Percentiles rank a stretch among this genome's conserved stretches.
Evolutionary conservation across 2,797 vertebrate genomes (phyloP).

Genomic region (Propithecus deckenii): DNA sequence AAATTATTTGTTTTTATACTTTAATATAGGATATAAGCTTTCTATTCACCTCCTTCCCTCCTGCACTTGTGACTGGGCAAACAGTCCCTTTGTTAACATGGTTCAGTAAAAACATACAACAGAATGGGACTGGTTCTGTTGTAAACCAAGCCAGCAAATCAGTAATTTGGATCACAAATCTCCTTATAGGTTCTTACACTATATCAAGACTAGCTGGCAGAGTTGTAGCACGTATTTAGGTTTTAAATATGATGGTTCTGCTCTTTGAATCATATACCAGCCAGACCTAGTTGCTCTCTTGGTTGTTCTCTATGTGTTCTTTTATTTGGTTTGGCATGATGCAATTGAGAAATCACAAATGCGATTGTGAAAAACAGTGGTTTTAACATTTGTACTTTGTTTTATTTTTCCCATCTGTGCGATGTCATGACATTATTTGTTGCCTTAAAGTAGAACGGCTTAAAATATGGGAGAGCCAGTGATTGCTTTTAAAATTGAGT

Average conservation of each 20-base stretch:
- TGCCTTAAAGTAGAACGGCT: slow-evolving; percentile 67
- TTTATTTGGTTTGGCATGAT: slow-evolving; percentile 54
- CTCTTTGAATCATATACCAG: neutral
- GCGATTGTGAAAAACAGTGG: slow-evolving; percentile 45
- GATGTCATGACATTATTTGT: slow-evolving; percentile 50
- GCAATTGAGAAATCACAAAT: slow-evolving; percentile 25
- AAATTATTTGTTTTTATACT: slow-evolving; percentile 70
- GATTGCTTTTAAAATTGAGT: slow-evolving; percentile 55
- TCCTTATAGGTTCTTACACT: neutral
- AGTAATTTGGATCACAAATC: neutral
- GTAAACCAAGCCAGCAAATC: slow-evolving; percentile 16
- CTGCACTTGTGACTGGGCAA: neutral
- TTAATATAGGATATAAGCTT: slow-evolving; percentile 54
- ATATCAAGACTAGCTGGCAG: neutral
- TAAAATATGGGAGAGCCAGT: slow-evolving; percentile 65
- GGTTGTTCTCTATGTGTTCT: neutral
- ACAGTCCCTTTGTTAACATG: neutral
- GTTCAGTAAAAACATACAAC: slow-evolving; percentile 6
- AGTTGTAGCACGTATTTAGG: neutral
- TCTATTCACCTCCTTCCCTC: slow-evolving; percentile 24
- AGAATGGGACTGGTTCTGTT: neutral
- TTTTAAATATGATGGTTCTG: slow-evolving; percentile 41
- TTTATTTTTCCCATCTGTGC: slow-evolving; percentile 62
- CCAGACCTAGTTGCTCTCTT: neutral
- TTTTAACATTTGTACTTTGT: slow-evolving; percentile 46